These are phyloP conservation scores for Tiliqua scincoides DNA, from an alignment of 2,113 vertebrate genomes.

Conservation along the genomic window DNA sequence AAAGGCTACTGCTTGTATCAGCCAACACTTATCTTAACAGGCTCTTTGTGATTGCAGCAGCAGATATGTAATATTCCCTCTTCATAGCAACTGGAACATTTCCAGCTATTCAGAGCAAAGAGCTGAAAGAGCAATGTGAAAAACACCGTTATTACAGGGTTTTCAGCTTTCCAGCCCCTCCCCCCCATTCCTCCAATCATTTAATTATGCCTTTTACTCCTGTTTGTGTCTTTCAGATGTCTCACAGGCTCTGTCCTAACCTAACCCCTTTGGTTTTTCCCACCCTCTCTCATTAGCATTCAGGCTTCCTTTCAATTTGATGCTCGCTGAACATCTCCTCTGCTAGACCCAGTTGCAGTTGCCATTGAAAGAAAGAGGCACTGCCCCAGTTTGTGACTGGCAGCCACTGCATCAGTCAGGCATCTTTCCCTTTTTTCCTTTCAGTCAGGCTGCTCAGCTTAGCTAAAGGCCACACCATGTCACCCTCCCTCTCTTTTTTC, in stretches of 20 bases:
- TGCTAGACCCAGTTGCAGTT: background rate
- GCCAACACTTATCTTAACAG: conserved; percentile 36
- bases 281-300: background rate
- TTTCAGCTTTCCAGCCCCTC: conserved; percentile 42
- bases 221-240: conserved; percentile 22
- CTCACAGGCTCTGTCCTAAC: conserved; percentile 17
- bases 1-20: conserved; percentile 24
- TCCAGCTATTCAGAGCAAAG: conserved; percentile 58
- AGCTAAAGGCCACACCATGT: background rate
- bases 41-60: conserved; percentile 48
- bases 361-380: background rate
- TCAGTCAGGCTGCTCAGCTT: background rate
- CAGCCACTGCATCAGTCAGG: background rate
- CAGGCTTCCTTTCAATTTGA: conserved; percentile 5
- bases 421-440: background rate
- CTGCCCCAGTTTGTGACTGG: rapidly evolving
- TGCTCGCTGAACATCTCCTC: conserved; percentile 11
- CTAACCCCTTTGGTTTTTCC: conserved; percentile 36
- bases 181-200: conserved; percentile 20
- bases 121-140: conserved; percentile 53
- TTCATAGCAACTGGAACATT: conserved; percentile 42
- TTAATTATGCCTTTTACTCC: conserved; percentile 48
- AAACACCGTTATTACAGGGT: conserved; percentile 32
- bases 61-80: conserved; percentile 49
- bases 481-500: background rate